phyloP scores from a whole-genome alignment of 2,888 invertebrate species.

The Drosophila heteroneura region DNA sequence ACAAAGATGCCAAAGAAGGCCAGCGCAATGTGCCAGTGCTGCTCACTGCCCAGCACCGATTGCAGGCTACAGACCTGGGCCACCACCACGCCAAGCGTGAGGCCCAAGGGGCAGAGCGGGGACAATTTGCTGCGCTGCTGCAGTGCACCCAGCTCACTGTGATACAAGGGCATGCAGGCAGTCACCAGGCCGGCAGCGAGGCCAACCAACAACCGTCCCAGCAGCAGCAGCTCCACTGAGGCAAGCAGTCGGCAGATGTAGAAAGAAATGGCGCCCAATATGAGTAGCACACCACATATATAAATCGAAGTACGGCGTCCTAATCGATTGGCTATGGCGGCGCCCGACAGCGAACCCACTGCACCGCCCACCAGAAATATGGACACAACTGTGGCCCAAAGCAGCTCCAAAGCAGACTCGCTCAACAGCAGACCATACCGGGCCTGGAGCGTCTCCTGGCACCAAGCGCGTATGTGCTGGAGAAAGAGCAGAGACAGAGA shows the following conservation, averaged over 20 bases:
- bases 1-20: slow-evolving; percentile 90
- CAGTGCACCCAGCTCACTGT: slow-evolving; percentile 93
- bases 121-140: slow-evolving; percentile 92
- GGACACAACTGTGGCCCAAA: slow-evolving; percentile 94
- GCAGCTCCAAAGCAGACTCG: slow-evolving; percentile 86
- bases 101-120: slow-evolving; percentile 88
- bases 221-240: slow-evolving; percentile 91
- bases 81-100: slow-evolving; percentile 84
- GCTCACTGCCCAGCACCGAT: slow-evolving; percentile 86
- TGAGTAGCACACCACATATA: slow-evolving; percentile 89
- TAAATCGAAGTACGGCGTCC: slow-evolving; percentile 89
- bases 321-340: slow-evolving; percentile 90
- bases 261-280: slow-evolving; percentile 90
- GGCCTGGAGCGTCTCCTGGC: slow-evolving; percentile 88
- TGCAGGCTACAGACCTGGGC: slow-evolving; percentile 83
- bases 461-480: slow-evolving; percentile 89
- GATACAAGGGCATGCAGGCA: slow-evolving; percentile 95
- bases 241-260: slow-evolving; percentile 88
- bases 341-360: slow-evolving; percentile 93
- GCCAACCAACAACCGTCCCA: slow-evolving; percentile 92
- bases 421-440: slow-evolving; percentile 87
- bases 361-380: slow-evolving; percentile 96
- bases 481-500: no score
- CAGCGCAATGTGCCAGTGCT: slow-evolving; percentile 91
- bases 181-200: slow-evolving; percentile 92